Evolutionary conservation across 1,140 invertebrate genomes (phyloP).

Genomic region (Ptiloglossa arizonensis): DNA sequence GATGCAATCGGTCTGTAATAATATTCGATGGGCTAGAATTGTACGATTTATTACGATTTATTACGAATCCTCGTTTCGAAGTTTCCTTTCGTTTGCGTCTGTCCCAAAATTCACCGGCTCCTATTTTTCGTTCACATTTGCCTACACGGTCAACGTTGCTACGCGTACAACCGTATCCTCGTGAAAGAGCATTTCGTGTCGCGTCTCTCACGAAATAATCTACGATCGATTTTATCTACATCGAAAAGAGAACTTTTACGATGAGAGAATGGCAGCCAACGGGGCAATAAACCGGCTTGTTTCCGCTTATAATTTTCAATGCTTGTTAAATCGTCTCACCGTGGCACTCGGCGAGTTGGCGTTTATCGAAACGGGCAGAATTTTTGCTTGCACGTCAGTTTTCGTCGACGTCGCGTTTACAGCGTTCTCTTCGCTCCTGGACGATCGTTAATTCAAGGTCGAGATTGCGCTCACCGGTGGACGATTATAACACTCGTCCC

Average conservation of each 20-base stretch:
- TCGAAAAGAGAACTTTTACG: neutral
- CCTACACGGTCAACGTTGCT: too few relatives aligned
- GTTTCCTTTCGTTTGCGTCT: too few relatives aligned
- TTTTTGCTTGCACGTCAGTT: neutral
- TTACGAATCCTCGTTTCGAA: too few relatives aligned
- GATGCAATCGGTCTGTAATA: too few relatives aligned
- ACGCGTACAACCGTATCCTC: neutral
- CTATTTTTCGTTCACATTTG: too few relatives aligned
- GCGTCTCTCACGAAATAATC: neutral
- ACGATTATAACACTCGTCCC: conserved; percentile 2
- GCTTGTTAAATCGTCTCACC: neutral
- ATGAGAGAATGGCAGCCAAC: conserved; percentile 10
- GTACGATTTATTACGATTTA: too few relatives aligned
- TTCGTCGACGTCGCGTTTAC: neutral
- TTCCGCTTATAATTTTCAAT: neutral
- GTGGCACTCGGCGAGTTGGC: neutral
- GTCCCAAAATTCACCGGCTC: too few relatives aligned
- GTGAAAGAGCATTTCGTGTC: neutral
- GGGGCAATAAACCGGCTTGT: neutral
- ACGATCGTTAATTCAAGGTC: conserved; percentile 24
- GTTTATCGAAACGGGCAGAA: neutral
- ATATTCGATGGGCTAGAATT: too few relatives aligned
- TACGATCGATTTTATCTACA: neutral
- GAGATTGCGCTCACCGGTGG: neutral
- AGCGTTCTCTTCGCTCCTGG: neutral